A percentile compares a stretch with the other conserved stretches of the same genome.
These are phyloP conservation scores for Pangasianodon gigas DNA, from an alignment of 2,113 vertebrate genomes.

Conservation along the genomic window DNA sequence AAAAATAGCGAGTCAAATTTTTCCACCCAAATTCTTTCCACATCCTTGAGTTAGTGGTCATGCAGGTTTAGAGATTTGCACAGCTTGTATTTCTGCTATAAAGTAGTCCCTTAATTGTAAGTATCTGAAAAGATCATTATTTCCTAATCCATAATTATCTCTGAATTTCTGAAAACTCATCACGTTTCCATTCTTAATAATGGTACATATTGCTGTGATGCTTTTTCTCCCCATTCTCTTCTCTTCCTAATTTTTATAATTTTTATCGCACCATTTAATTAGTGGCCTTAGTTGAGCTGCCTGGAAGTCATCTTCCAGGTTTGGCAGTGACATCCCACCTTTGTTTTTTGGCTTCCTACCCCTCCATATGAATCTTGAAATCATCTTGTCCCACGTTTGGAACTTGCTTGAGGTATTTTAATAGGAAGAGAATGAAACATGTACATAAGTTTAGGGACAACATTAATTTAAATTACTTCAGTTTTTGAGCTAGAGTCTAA, in stretches of 20 bases:
- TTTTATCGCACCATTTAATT: too few species aligned
- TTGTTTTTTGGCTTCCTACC: background rate
- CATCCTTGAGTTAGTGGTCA: too few species aligned
- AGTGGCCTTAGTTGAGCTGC: too few species aligned
- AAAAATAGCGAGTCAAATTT: too few species aligned
- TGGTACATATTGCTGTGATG: background rate
- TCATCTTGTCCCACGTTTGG: background rate
- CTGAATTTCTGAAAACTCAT: too few species aligned
- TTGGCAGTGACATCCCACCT: too few species aligned
- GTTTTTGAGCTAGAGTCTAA: background rate
- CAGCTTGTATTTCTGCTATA: background rate
- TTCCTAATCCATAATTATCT: too few species aligned
- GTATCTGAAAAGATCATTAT: background rate
- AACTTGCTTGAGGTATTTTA: background rate
- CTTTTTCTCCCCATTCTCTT: background rate
- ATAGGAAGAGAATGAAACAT: background rate
- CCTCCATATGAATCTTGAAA: background rate
- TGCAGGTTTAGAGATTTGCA: background rate
- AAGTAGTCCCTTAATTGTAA: background rate
- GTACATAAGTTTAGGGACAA: background rate
- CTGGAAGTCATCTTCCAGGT: too few species aligned
- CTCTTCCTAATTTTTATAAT: background rate
- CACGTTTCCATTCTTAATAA: too few species aligned
- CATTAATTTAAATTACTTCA: background rate
- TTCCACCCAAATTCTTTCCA: too few species aligned